Evolutionary conservation across 2,797 vertebrate species (phyloP).

Genomic region (Pygocentrus nattereri): DNA sequence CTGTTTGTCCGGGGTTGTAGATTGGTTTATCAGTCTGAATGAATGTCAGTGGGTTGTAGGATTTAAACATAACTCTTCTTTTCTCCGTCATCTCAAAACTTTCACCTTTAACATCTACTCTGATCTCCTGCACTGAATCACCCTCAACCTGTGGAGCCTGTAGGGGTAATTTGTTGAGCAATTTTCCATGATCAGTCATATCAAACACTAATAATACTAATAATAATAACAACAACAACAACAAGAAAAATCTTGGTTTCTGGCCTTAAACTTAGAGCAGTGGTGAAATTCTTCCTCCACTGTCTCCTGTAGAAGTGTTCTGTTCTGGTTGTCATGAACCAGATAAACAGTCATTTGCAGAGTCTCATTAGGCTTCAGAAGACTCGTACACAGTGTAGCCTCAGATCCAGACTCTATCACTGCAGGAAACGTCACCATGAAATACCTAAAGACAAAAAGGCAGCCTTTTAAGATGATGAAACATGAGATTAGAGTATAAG

Average conservation of each 20-base stretch:
- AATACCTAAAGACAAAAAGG: neutral
- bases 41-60: slow-evolving; percentile 72
- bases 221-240: no score
- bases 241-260: neutral
- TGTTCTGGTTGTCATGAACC: neutral
- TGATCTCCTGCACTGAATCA: slow-evolving; percentile 47
- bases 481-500: slow-evolving; percentile 70
- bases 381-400: slow-evolving; percentile 68
- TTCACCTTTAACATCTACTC: slow-evolving; percentile 75
- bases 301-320: neutral
- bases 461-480: neutral
- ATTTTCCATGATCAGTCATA: neutral
- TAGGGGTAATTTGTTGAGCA: neutral
- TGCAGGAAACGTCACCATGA: slow-evolving; percentile 5
- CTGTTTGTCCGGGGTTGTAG: slow-evolving; percentile 80
- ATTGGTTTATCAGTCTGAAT: slow-evolving; percentile 91
- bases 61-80: slow-evolving; percentile 76
- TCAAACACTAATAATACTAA: slow-evolving; percentile 40
- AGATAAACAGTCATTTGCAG: slow-evolving; percentile 66
- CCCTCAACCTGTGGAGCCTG: slow-evolving; percentile 66
- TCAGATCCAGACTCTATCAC: slow-evolving; percentile 68
- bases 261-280: slow-evolving; percentile 4
- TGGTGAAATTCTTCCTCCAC: neutral
- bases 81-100: slow-evolving; percentile 74
- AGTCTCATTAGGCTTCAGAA: slow-evolving; percentile 71